phyloP scores from a whole-genome alignment of 2,888 invertebrate genomes.

The Hedya salicella region DNA sequence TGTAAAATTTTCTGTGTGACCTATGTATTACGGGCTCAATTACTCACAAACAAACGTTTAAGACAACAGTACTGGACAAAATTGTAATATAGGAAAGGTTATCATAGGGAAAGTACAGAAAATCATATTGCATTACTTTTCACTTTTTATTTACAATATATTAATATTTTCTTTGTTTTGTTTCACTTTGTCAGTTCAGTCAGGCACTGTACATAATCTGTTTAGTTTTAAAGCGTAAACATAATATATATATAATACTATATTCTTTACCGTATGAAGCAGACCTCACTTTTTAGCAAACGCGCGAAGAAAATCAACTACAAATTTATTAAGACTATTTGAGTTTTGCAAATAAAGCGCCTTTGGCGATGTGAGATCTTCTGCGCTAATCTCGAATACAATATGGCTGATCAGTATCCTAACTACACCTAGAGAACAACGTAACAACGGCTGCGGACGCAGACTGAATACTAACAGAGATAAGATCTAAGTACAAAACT shows the following conservation, averaged over 20 bases:
- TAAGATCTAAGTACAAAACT: constrained; percentile 45
- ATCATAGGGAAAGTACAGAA: constrained; percentile 46
- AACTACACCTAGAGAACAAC: constrained; percentile 60
- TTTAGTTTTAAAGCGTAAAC: constrained; percentile 62
- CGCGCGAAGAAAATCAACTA: constrained; percentile 50
- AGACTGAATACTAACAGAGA: constrained; percentile 49
- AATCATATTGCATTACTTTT: constrained; percentile 59
- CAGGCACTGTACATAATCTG: constrained; percentile 73
- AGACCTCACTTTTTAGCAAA: constrained; percentile 72
- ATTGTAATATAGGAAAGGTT: too few relatives aligned
- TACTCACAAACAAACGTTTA: too few relatives aligned
- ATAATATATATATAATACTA: constrained; percentile 29
- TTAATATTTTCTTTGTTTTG: constrained; percentile 79
- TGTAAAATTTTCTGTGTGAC: too few relatives aligned
- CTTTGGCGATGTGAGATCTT: constrained; percentile 73
- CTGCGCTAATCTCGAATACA: constrained; percentile 69
- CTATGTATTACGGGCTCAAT: too few relatives aligned
- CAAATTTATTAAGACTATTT: constrained; percentile 57
- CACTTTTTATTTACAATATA: constrained; percentile 83
- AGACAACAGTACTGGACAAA: too few relatives aligned
- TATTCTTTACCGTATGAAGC: constrained; percentile 47
- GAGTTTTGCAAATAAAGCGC: constrained; percentile 63
- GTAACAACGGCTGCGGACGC: constrained; percentile 54
- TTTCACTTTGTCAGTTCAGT: constrained; percentile 68
- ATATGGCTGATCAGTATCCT: constrained; percentile 61